Base-by-base conservation (phyloP, 2,888 invertebrate genomes). In the Plagodis dolabraria region DNA sequence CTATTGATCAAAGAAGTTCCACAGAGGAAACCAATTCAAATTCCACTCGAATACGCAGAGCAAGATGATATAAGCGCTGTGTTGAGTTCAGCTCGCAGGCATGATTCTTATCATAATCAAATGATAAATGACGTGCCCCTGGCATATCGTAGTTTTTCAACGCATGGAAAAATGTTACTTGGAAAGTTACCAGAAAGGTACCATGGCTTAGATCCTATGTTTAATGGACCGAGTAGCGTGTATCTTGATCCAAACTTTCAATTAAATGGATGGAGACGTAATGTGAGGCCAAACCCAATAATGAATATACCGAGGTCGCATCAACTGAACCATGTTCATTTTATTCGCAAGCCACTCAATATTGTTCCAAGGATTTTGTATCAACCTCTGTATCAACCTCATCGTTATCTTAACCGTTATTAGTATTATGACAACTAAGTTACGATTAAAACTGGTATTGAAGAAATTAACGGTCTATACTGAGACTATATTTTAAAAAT, bases 331-430 rank as follows among this genome's bases (percentile, higher is more conserved):
- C 67, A 50, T 43, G 61, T 63, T 35, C 53, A 43, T 22, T 63
- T 65, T 50, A 48, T 65, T 42, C 62, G 59, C 43, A 47, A 63
- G 10, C 47, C 68, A 49, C 51, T 64, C 5, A 67, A 67, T 55
- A 60, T 66, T 44, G 49, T 63, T 57, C 46, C 68, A 35, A 61
- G 60, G 53, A 59, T 65, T 60, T 45, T 62, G 7, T 70, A 71
- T 57, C 56, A 53, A 33, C 65, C 67, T 12, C 33, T 67, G 38
- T 64, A 63, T 54, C 49, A 47, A 45, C 46, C 51, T 34, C 42
- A 42, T 50, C 38, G 34, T n/a, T 46, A n/a, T 34, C 6, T 33
- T 34, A 44, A 11, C 7, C n/a, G 11, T 0, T 12, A 6, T 22
- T 22, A 22, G 22, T 22, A 22, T 22, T 22, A 4, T 22, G 22